Evolutionary conservation across 2,113 vertebrate species (phyloP).

Genomic region (Forbesichthys agassizii): DNA sequence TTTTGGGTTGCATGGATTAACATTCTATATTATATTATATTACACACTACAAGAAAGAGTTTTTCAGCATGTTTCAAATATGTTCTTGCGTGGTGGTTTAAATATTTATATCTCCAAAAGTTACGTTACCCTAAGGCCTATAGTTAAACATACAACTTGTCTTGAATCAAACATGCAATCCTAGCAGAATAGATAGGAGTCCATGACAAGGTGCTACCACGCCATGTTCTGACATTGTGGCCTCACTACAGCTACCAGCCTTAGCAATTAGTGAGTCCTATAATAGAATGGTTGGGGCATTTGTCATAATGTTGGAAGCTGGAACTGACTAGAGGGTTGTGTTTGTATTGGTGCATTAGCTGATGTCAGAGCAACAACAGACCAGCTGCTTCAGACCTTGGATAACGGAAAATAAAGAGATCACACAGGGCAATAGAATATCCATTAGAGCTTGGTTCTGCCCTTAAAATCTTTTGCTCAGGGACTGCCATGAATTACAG

Average conservation of each 20-base stretch:
- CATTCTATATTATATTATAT: no score
- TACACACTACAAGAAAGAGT: no score
- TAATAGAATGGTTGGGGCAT: constrained; percentile 12
- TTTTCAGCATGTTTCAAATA: not conserved
- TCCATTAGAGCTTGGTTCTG: constrained; percentile 42
- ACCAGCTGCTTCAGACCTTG: constrained; percentile 17
- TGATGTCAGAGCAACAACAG: constrained; percentile 11
- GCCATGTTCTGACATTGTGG: not conserved
- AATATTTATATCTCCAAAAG: no score
- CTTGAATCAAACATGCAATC: constrained; percentile 50
- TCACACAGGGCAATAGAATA: constrained; percentile 36
- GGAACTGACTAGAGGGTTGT: constrained; percentile 17
- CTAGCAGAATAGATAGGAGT: constrained; percentile 19
- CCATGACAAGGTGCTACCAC: constrained; percentile 4
- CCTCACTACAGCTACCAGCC: constrained; percentile 8
- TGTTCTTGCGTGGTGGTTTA: not conserved
- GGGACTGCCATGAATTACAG: constrained; percentile 31
- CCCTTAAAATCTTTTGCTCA: constrained; percentile 27
- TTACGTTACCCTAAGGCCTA: constrained; percentile 20
- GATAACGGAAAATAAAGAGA: constrained; percentile 19
- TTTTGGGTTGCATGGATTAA: no score
- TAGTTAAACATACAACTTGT: constrained; percentile 51
- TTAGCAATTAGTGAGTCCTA: constrained; percentile 4
- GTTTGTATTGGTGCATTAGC: constrained; percentile 40
- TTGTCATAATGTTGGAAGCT: constrained; percentile 32